phyloP scores from a whole-genome alignment of 2,888 invertebrate species.

The Apoderus coryli region DNA sequence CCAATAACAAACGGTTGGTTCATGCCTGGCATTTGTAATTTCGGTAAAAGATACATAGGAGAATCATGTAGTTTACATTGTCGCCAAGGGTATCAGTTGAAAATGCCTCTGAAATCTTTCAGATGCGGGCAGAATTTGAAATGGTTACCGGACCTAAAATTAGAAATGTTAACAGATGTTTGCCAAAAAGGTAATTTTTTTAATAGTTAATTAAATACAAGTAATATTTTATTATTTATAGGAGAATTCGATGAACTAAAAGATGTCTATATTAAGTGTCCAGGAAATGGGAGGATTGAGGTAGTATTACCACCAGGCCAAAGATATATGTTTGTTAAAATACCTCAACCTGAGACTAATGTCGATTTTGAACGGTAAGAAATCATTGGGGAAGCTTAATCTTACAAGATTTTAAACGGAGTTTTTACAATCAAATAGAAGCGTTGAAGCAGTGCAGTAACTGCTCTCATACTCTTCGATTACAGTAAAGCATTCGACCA shows the following conservation, averaged over 20 bases:
- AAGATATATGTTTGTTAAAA: conserved; percentile 34
- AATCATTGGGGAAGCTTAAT: not conserved
- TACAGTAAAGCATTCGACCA: no score
- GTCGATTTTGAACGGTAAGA: conserved; percentile 38
- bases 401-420: no score
- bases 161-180: conserved; percentile 18
- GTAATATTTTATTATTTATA: conserved; percentile 12
- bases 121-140: conserved; percentile 22
- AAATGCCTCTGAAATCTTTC: conserved; percentile 18
- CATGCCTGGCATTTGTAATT: conserved; percentile 37
- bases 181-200: conserved; percentile 25
- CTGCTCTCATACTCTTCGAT: no score
- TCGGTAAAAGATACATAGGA: conserved; percentile 33
- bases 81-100: conserved; percentile 33
- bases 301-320: conserved; percentile 38
- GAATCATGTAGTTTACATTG: conserved; percentile 37
- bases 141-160: conserved; percentile 21
- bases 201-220: not conserved
- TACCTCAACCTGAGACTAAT: conserved; percentile 46
- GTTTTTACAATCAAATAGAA: no score
- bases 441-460: no score
- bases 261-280: conserved; percentile 47
- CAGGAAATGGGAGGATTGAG: conserved; percentile 38
- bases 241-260: conserved; percentile 27
- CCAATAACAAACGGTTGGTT: conserved; percentile 37